phyloP scores from a whole-genome alignment of 2,888 invertebrate genomes.

The Trachelus troglodyta region DNA sequence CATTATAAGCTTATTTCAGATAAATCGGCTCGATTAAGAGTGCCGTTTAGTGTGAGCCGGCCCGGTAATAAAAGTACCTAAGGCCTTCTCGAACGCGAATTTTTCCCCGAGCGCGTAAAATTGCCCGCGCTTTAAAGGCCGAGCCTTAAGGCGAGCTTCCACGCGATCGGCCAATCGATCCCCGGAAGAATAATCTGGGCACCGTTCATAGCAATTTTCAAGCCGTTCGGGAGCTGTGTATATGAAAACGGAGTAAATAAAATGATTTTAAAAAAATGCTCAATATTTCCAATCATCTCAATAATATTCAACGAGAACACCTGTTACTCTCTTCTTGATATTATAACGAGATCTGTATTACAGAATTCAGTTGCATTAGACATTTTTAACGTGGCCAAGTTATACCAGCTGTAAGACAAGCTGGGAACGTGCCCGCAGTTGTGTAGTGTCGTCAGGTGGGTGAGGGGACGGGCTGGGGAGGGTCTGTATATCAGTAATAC shows the following conservation, averaged over 20 bases:
- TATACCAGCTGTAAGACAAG: not conserved
- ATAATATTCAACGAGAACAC: not conserved
- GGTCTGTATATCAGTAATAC: slow-evolving; percentile 46
- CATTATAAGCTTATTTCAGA: slow-evolving; percentile 60
- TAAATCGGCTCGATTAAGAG: slow-evolving; percentile 56
- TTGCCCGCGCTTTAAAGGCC: not conserved
- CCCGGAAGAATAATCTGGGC: not conserved
- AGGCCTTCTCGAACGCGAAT: not conserved
- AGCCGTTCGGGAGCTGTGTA: not conserved
- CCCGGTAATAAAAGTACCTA: not conserved
- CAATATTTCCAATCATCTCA: not conserved
- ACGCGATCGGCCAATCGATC: not conserved
- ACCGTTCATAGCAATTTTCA: not conserved
- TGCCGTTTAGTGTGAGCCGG: slow-evolving; percentile 23
- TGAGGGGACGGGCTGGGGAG: slow-evolving; percentile 23
- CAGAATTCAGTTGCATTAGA: not conserved
- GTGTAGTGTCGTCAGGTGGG: not conserved
- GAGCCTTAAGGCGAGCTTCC: not conserved
- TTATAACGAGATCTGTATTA: not conserved
- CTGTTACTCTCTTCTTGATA: not conserved
- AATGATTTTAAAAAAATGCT: not conserved
- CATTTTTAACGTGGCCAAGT: not conserved
- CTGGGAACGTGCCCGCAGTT: not conserved
- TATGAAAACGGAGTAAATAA: not conserved
- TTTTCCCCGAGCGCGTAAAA: not conserved